A percentile compares a stretch with the other conserved stretches of the same genome.
Evolutionary conservation across 1,140 invertebrate species (phyloP).

Genomic region (Carposina sasakii): DNA sequence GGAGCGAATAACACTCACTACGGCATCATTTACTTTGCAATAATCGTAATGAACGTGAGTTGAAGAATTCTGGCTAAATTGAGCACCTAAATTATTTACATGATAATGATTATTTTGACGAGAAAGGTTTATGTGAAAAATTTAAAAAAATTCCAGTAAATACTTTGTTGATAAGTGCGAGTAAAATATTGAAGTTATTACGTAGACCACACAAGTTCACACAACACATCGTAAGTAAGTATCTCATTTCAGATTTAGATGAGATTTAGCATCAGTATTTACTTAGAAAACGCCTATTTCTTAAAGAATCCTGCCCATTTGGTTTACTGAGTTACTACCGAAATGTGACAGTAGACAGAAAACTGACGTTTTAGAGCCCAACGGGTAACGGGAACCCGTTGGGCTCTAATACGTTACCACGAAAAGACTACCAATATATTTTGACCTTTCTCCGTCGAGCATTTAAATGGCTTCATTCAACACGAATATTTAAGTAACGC

Average conservation of each 20-base stretch:
- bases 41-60: constrained; percentile 47
- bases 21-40: constrained; percentile 47
- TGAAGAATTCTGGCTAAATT: too few species aligned
- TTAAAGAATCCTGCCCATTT: too few species aligned
- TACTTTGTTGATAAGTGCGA: constrained; percentile 32
- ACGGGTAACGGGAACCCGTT: too few species aligned
- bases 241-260: too few species aligned
- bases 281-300: too few species aligned
- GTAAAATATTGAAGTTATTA: constrained; percentile 25
- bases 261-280: too few species aligned
- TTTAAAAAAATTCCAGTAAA: constrained; percentile 30
- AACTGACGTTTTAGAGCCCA: too few species aligned
- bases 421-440: not conserved
- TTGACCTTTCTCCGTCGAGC: not conserved
- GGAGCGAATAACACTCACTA: constrained; percentile 37
- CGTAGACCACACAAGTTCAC: not conserved
- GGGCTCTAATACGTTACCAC: not conserved
- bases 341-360: too few species aligned
- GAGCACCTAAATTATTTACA: too few species aligned
- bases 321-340: too few species aligned
- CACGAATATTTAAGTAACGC: not conserved
- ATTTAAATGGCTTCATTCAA: not conserved
- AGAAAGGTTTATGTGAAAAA: too few species aligned
- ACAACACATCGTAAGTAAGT: not conserved
- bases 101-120: too few species aligned